Conservation (phyloP, 2,797 vertebrate genomes). For the Liparis tanakae region DNA sequence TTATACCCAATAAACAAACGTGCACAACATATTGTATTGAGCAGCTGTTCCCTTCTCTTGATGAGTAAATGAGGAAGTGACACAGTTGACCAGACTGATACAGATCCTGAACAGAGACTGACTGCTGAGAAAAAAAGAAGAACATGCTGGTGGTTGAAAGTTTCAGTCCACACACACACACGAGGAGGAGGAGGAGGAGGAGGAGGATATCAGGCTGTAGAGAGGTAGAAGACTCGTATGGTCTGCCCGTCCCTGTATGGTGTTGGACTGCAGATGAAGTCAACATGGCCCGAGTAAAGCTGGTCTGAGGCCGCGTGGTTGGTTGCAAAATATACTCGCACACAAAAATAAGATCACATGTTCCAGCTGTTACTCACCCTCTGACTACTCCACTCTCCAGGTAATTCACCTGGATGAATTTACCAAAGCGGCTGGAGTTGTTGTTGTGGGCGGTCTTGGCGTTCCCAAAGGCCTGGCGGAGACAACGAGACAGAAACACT, state of each 20-base stretch:
- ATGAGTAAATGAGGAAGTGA: slow-evolving; percentile 69
- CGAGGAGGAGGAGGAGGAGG: too few relatives aligned
- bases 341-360: not conserved
- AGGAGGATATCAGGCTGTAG: slow-evolving; percentile 33
- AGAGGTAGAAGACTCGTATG: not conserved
- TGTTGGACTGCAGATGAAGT: not conserved
- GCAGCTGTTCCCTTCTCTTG: slow-evolving; percentile 42
- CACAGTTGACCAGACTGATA: slow-evolving; percentile 56
- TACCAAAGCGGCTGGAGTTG: slow-evolving; percentile 98
- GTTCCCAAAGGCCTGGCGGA: slow-evolving; percentile 93
- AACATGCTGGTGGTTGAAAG: slow-evolving; percentile 43
- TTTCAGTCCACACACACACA: slow-evolving; percentile 42
- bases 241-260: slow-evolving; percentile 11
- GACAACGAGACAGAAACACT: slow-evolving; percentile 31
- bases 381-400: slow-evolving; percentile 95
- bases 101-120: slow-evolving; percentile 51
- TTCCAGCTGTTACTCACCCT: slow-evolving; percentile 85
- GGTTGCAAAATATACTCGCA: not conserved
- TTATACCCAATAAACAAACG: not conserved
- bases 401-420: slow-evolving; percentile 99
- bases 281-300: not conserved
- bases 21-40: not conserved
- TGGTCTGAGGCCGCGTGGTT: not conserved
- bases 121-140: slow-evolving; percentile 70
- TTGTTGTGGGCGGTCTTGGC: slow-evolving; percentile 99